Percentiles rank a stretch among this genome's conserved stretches.
Conservation (phyloP, 2,888 invertebrate species). For the Metellina segmentata region DNA sequence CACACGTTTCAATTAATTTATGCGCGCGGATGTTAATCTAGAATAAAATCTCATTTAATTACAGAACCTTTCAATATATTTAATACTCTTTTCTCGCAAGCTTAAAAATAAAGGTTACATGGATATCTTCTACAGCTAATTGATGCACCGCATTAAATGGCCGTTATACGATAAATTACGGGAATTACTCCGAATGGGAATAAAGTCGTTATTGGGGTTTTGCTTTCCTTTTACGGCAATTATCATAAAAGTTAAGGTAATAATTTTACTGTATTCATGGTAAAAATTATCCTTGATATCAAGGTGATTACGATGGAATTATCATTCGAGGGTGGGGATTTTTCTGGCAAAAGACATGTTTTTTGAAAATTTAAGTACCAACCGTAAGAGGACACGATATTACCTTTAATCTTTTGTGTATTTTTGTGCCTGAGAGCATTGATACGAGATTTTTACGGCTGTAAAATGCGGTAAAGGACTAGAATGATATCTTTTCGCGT, state of each 20-base stretch:
- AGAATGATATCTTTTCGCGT: not conserved
- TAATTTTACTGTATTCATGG: conserved; percentile 25
- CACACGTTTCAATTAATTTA: conserved; percentile 29
- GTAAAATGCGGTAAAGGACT: conserved; percentile 17
- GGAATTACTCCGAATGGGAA: conserved; percentile 48
- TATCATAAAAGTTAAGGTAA: conserved; percentile 45
- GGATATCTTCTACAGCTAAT: conserved; percentile 14
- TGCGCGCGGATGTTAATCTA: conserved; percentile 6
- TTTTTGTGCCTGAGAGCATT: not conserved
- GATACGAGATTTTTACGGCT: conserved; percentile 5
- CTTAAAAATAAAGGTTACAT: conserved; percentile 43
- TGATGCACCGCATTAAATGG: conserved; percentile 56
- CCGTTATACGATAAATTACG: conserved; percentile 53
- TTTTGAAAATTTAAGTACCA: conserved; percentile 4
- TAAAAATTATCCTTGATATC: conserved; percentile 42
- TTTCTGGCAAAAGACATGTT: not conserved
- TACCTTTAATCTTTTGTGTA: conserved; percentile 5
- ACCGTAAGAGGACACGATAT: not conserved
- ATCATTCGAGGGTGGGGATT: conserved; percentile 25
- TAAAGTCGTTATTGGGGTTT: conserved; percentile 44
- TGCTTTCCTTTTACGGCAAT: conserved; percentile 39
- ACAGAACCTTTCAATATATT: conserved; percentile 23
- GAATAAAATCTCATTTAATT: conserved; percentile 55
- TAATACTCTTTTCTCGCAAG: conserved; percentile 27
- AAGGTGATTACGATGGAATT: conserved; percentile 53